Conservation (phyloP, 2,113 vertebrate species). For the Cochlearius cochlearius region DNA sequence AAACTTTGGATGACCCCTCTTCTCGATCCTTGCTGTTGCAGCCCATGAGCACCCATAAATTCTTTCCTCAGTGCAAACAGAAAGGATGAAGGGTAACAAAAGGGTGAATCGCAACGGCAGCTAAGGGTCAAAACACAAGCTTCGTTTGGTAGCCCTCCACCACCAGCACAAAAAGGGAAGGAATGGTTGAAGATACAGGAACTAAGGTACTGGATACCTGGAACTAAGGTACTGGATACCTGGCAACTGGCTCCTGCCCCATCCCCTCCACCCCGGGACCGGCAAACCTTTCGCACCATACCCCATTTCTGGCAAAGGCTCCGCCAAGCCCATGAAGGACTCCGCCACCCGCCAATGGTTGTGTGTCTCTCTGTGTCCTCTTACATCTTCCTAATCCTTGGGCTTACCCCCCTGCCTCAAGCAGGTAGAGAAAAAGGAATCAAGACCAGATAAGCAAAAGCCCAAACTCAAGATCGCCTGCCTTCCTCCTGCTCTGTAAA, state of each 20-base stretch:
- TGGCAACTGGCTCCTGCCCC: background rate
- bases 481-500: background rate
- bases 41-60: background rate
- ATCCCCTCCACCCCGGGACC: background rate
- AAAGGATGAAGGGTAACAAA: background rate
- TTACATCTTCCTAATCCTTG: background rate
- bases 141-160: background rate
- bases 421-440: background rate
- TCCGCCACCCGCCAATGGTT: rapidly evolving
- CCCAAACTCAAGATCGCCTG: background rate
- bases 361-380: background rate
- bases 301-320: background rate
- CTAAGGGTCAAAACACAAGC: background rate
- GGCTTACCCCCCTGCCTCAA: background rate
- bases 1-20: conserved; percentile 46
- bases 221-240: background rate
- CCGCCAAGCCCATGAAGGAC: background rate
- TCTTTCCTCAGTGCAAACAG: background rate
- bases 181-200: background rate
- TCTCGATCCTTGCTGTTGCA: background rate
- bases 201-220: background rate
- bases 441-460: background rate
- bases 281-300: background rate
- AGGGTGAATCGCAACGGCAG: background rate
- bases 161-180: background rate